Evolutionary conservation across 2,888 invertebrate species (phyloP).

Genomic region (Drosophila macrothrix): DNA sequence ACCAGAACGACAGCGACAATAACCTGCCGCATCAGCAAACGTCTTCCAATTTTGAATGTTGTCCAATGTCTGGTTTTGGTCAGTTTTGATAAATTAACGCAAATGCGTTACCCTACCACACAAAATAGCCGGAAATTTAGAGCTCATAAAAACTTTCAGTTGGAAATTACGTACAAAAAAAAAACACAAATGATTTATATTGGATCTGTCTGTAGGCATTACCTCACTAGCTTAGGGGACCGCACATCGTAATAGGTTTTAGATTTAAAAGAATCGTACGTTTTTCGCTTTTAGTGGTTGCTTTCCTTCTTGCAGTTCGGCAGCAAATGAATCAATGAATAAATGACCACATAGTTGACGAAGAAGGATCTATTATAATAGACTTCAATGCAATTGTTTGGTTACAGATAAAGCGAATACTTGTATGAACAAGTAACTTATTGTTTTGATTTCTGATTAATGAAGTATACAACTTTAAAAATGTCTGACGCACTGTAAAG

Average conservation of each 20-base stretch:
- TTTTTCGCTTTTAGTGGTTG: neutral
- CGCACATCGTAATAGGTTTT: neutral
- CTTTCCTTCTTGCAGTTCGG: neutral
- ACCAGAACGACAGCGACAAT: conserved; percentile 18
- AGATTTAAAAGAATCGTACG: neutral
- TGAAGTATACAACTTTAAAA: neutral
- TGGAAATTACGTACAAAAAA: neutral
- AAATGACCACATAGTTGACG: too few species aligned
- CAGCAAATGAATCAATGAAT: neutral
- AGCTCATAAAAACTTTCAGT: neutral
- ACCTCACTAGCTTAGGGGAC: neutral
- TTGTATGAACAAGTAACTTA: neutral
- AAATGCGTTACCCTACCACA: conserved; percentile 18
- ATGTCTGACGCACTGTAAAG: neutral
- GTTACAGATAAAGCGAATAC: neutral
- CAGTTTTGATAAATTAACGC: conserved; percentile 75
- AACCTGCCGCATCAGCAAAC: conserved; percentile 77
- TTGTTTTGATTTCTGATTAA: neutral
- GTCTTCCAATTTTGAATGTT: conserved; percentile 65
- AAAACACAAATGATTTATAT: neutral
- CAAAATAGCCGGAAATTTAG: neutral
- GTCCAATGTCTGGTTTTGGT: conserved; percentile 51
- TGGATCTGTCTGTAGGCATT: neutral
- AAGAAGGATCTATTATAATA: neutral
- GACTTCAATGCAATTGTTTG: neutral